Evolutionary conservation across 2,888 invertebrate species (phyloP).

Genomic region (Meteorus colon): DNA sequence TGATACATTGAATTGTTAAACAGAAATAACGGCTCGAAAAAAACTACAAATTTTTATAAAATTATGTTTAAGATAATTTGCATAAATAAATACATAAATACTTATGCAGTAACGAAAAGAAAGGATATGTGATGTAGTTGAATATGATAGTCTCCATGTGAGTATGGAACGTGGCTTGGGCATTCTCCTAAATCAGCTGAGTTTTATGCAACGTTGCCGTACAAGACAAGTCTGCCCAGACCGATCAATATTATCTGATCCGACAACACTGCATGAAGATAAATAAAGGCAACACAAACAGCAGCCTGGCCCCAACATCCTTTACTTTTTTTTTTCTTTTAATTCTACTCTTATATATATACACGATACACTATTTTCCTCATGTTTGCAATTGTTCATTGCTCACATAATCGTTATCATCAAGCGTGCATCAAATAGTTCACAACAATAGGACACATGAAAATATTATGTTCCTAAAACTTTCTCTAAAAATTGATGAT

Average conservation of each 20-base stretch:
- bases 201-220: constrained; percentile 40
- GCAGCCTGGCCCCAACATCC: constrained; percentile 50
- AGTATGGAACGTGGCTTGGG: not conserved
- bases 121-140: not conserved
- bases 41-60: not conserved
- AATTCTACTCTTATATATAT: not conserved
- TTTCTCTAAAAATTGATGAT: too few species aligned
- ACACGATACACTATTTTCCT: too few species aligned
- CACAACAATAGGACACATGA: too few species aligned
- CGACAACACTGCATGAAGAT: constrained; percentile 62
- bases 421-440: too few species aligned
- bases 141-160: not conserved
- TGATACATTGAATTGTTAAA: not conserved
- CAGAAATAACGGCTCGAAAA: not conserved
- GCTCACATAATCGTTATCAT: too few species aligned
- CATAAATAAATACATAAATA: too few species aligned
- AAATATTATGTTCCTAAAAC: too few species aligned
- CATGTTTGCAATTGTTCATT: too few species aligned
- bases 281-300: constrained; percentile 52
- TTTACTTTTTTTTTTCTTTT: not conserved
- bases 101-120: not conserved
- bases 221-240: not conserved
- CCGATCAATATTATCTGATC: constrained; percentile 49
- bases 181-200: constrained; percentile 38
- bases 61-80: too few species aligned